Base-by-base conservation (phyloP, 2,113 vertebrate genomes). In the Nesospiza acunhae region DNA sequence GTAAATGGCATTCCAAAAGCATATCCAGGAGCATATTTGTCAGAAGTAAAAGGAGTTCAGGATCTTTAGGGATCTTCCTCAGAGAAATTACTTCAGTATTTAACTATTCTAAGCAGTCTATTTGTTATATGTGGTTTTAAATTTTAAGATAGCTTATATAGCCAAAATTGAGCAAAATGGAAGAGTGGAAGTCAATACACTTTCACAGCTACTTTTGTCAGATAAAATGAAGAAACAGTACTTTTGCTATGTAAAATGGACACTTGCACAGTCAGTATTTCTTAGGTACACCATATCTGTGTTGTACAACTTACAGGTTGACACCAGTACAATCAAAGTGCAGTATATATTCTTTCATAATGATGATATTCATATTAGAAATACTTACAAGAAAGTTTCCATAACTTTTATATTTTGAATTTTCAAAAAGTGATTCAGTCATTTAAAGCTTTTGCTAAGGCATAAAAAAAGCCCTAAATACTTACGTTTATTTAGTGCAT, bases 31-130 rank as follows among this genome's bases (percentile, higher is more conserved):
- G 12, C 7, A 21, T 68, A 84, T 28, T 4, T 68, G 44, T 23
- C 41, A 87, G 35, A 85, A 94, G 23, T 20, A 78, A 87, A 89
- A 24, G 15, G 26, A 87, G 39, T 30, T 10, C 11, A 63, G 27
- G n/a, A 79, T 73, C 60, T 62, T 59, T 42, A 41, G 41, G n/a
- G 31, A 91, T 72, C 39, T 84, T 87, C 27, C 52, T 85, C 23
- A 52, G 52, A 87, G 19, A 91, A 85, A 79, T 63, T 46, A 78
- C 44, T 86, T 81, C 64, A 86, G 14, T 77, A 74, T 28, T 77
- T 15, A 89, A 66, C 35, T 77, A 80, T 42, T 56, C 1, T 2
- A 62, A 56, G 7, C n/a, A 80, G 17, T 23, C n/a, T 44, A 76
- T 24, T 55, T 46, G 22, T 6, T 17, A 80, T 44, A 64, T n/a